Base-by-base conservation (phyloP, 92 coral and sea anemone genomes). In the Zoanthus sociatus region DNA sequence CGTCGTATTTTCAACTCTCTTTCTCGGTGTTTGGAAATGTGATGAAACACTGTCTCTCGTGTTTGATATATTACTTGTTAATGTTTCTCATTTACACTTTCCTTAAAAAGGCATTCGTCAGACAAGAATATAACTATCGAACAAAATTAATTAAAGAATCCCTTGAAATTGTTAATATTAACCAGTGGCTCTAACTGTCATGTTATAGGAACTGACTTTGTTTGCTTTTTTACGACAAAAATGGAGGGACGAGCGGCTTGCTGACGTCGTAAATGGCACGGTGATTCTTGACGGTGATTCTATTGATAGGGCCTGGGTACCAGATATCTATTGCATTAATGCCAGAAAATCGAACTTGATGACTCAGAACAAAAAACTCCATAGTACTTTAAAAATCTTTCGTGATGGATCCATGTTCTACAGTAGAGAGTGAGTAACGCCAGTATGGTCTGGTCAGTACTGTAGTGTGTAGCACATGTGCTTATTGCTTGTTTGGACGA, bases 161-260 rank as follows among this genome's bases (percentile, higher is more conserved):
- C 12, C 12, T 7, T 50, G 13, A 50, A 50, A 50, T 50, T 50
- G 3, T 11, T 50, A 50, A 1, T 63, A 63, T 20, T 63, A 17
- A 63, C 6, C 0, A 7, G 21, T n/a, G 69, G 69, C 69, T 63
- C 6, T 61, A 1, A 18, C 21, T 14, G 56, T 32, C 37, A 16
- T 54, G 18, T 76, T 26, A 16, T 84, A 96, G 98, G 98, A 94
- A 73, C 84, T 94, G 67, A 82, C 92, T 7, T 94, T 93, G 18
- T 94, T 77, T 79, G 78, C 94, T 74, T 96, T 93, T 79, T 89
- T 93, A 53, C 90, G 94, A 69, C 98, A 96, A 63, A 77, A 21
- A 37, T 96, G 98, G 98, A 21, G 20, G 16, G 98, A 96, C 54
- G 83, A 90, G 5, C 95, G 98, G 0, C 91, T 96, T 33, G 89